phyloP scores from a whole-genome alignment of 1,140 invertebrate species.

The Drosophila kohkoa region DNA sequence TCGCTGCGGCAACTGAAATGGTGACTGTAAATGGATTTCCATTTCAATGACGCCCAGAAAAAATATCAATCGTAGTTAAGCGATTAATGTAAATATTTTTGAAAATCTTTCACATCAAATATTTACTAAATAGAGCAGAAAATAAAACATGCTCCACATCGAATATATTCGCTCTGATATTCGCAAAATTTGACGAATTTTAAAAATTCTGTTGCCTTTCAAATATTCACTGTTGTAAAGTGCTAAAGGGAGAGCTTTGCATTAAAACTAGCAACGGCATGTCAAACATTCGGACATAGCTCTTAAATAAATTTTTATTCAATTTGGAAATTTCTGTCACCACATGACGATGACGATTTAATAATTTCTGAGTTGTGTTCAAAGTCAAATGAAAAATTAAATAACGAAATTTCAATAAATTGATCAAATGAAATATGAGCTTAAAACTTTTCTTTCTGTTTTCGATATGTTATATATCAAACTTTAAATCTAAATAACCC shows the following conservation, averaged over 20 bases:
- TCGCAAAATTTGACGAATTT: conserved; percentile 3
- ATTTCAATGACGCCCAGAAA: conserved; percentile 42
- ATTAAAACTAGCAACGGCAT: conserved; percentile 6
- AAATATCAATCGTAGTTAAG: conserved; percentile 27
- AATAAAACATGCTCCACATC: neutral
- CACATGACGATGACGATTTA: neutral
- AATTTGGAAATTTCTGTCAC: conserved; percentile 27
- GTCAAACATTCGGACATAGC: conserved; percentile 26
- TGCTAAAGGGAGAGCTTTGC: conserved; percentile 6
- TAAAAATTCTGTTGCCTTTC: conserved; percentile 3
- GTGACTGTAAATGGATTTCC: conserved; percentile 61
- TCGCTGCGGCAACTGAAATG: neutral
- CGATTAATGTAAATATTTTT: conserved; percentile 47
- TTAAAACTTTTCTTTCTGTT: no score
- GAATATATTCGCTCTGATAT: conserved; percentile 13
- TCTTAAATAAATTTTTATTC: conserved; percentile 35
- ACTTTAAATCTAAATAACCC: no score
- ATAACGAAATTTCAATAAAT: neutral
- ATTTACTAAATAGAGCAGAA: conserved; percentile 16
- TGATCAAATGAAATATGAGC: no score
- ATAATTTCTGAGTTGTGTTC: neutral
- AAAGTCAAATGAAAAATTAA: neutral
- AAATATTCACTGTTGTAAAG: conserved; percentile 24
- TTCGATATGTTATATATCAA: no score
- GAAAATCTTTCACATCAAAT: conserved; percentile 32